Evolutionary conservation across 1,140 invertebrate genomes (phyloP), one percentile per base, ranked within the genome.

Genomic region (Achroia grisella): DNA sequence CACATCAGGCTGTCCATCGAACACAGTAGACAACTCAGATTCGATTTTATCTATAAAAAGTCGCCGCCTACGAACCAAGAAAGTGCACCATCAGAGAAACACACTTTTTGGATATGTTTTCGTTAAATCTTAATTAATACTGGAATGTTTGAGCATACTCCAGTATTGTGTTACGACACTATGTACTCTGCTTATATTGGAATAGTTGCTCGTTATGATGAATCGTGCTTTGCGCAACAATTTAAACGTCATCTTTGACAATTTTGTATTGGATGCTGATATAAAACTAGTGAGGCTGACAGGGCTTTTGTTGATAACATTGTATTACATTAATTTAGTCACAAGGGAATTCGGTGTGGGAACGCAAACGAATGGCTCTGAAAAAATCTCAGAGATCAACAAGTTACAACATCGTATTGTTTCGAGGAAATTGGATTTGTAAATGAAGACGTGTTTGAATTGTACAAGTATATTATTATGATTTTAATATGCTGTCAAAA

Each of bases 291-390:
- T 46, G 34, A 29, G 39, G 60, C 60, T 62, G 66, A 71, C 68
- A 65, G 35, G 56, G 40, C 36, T 35, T 29, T 31, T 29, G 45
- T 48, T 45, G 69, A 73, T 69, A 70, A 62, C 69, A 72, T 76
- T 76, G 72, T 76, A 51, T 65, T 28, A 44, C 58, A 63, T 65
- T 60, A 66, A 67, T 56, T 71, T 57, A 62, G 57, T 65, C 67
- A 56, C 65, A 52, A 64, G 71, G 65, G 70, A 73, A 77, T 63
- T 60, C 39, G 48, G 44, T 68, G 64, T 77, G 73, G 52, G 71
- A 77, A 72, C 52, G 39, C 13, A 56, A 51, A 60, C 53, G 52
- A 50, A 60, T 58, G 55, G 55, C 60, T 57, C 52, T 51, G 56
- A 71, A 72, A 70, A 69, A 71, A 66, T 70, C 64, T 50, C 68